Base-by-base conservation (phyloP, 2,888 invertebrate genomes). In the Pseudococcus jackbeardsleyi region DNA sequence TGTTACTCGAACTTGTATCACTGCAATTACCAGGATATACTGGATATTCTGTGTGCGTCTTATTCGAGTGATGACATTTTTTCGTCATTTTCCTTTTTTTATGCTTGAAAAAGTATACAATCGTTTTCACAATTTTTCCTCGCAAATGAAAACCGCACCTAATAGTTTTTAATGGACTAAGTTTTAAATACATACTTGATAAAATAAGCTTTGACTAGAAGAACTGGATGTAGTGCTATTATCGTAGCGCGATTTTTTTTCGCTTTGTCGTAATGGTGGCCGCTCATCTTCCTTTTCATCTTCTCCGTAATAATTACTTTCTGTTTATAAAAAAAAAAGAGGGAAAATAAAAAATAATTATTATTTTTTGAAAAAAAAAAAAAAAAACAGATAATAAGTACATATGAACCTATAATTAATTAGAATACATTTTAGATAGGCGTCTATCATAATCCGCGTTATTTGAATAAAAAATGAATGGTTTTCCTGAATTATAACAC, bases 1-100 rank as follows among this genome's bases (percentile, higher is more conserved):
- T 86, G 22, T 64, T 86, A 86, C 86, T 86, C 2, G 79, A 79
- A n/a, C 79, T 79, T 11, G 86, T 86, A 86, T 86, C 86, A 15
- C 86, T 86, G 46, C 86, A 72, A 12, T 26, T 68, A 4, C 86
- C 26, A 2, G 1, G 15, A 68, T 68, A 46, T 19, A 42, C 77
- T 33, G 1, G 15, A 68, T 68, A 46, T 19, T 68, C 77, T 50
- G 17, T 26, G 17, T 87, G 79, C 26, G 22, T 42, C 26, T 79
- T 79, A n/a, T 42, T 11, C 4, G n/a, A 46, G 8, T 79, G 17
- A 9, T 79, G 42, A 79, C n/a, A 3, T 79, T 79, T 79, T 48
- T 26, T 72, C 54, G 54, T 48, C 5, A 39, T 79, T 79, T 87
- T 79, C 42, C 79, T 39, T 48, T 33, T 87, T 79, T 87, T 79